phyloP scores from a whole-genome alignment of 2,113 vertebrate species.

The Marcusenius ussheri region DNA sequence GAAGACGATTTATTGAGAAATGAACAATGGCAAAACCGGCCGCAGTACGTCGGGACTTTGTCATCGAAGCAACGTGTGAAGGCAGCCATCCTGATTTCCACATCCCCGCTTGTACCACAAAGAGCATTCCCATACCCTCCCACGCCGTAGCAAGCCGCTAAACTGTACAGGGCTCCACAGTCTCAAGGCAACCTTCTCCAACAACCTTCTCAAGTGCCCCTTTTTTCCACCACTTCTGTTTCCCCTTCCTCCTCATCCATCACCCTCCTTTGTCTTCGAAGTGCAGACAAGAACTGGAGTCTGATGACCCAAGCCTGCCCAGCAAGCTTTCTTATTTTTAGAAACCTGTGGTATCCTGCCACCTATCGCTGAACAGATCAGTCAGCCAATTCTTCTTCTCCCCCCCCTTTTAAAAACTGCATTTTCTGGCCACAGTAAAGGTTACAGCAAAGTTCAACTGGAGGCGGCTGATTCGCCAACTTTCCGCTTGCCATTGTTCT shows the following conservation, averaged over 20 bases:
- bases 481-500: background rate
- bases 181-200: background rate
- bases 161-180: too few relatives aligned
- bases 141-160: background rate
- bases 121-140: constrained; percentile 6
- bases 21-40: background rate
- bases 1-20: background rate
- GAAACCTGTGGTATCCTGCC: background rate
- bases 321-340: background rate
- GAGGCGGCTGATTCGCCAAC: background rate
- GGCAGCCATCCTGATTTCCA: background rate
- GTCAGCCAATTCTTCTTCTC: background rate
- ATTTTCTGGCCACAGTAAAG: constrained; percentile 2
- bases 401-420: background rate
- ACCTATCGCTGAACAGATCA: background rate
- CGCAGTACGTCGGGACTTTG: background rate
- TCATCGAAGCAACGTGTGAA: background rate
- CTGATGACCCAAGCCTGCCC: background rate
- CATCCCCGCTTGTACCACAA: background rate
- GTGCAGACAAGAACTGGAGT: background rate
- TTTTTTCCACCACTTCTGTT: background rate
- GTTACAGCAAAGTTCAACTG: constrained; percentile 8
- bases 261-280: background rate
- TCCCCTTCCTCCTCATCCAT: background rate
- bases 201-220: background rate